Percentiles rank a stretch among this genome's conserved stretches.
These are phyloP conservation scores for Lycaon pictus DNA, from an alignment of 2,113 vertebrate species.

Conservation along the genomic window DNA sequence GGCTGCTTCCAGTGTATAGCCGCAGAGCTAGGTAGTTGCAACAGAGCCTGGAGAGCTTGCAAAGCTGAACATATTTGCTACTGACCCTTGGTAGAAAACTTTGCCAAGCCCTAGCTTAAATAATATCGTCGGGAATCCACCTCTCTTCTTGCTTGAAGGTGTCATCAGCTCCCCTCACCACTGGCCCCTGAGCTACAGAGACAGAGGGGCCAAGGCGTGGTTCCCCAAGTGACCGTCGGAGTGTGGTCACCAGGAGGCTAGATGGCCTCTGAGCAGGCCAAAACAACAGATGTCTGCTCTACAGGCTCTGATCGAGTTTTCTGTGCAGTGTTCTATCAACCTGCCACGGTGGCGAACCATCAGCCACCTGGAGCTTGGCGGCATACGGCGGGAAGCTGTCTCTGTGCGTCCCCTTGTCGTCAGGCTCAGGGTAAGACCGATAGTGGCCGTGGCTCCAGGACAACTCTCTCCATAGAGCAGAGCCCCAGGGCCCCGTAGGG, in stretches of 20 bases:
- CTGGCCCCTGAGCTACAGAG: background rate
- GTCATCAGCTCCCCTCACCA: background rate
- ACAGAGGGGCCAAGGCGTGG: background rate
- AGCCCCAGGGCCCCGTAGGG: background rate
- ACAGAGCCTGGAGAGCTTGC: background rate
- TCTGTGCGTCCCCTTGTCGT: conserved; percentile 7
- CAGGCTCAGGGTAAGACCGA: background rate
- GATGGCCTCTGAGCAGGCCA: background rate
- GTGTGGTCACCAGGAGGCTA: background rate
- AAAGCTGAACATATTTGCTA: background rate
- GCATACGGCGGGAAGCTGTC: background rate
- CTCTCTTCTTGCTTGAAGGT: conserved; percentile 1
- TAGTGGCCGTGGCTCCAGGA: background rate
- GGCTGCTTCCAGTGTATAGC: background rate
- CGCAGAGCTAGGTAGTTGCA: background rate
- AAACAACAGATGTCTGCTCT: conserved; percentile 31
- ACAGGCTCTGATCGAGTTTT: background rate
- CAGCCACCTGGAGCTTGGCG: background rate
- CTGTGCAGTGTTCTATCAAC: background rate
- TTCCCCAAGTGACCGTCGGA: background rate
- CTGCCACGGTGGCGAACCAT: background rate
- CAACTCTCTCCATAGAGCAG: background rate
- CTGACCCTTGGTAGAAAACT: background rate
- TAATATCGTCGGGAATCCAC: background rate
- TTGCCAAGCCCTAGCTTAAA: background rate